These are phyloP conservation scores for Amblyjoppa proteus DNA, from an alignment of 2,888 invertebrate species.

Conservation along the genomic window DNA sequence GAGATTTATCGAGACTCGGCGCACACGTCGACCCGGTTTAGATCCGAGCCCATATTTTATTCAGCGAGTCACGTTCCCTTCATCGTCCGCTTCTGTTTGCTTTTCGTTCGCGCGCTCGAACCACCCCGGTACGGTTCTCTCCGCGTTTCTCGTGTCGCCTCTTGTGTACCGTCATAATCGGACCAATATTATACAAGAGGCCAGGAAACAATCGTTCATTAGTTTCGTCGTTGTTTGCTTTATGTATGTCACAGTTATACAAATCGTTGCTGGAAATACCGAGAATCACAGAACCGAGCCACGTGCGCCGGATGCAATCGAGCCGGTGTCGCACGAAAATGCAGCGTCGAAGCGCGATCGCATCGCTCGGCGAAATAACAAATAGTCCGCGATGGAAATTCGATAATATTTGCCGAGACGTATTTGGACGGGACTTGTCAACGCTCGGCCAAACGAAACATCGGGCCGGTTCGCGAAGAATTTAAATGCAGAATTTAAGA, in stretches of 20 bases:
- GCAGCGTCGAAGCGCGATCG: background rate
- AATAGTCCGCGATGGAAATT: background rate
- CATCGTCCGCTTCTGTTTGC: constrained; percentile 52
- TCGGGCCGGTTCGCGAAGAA: background rate
- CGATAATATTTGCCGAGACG: background rate
- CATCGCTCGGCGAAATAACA: background rate
- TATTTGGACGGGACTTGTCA: background rate
- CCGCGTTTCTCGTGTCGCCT: background rate
- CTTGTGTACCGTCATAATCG: background rate
- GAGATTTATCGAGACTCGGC: constrained; percentile 64
- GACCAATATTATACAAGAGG: constrained; percentile 5
- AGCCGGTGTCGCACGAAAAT: background rate
- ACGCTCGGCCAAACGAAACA: background rate
- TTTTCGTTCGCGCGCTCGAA: constrained; percentile 44
- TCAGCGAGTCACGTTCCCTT: constrained; percentile 64
- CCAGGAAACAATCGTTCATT: background rate
- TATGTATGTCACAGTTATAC: background rate
- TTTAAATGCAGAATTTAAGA: background rate
- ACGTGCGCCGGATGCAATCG: constrained; percentile 16
- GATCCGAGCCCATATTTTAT: constrained; percentile 66
- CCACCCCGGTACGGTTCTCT: constrained; percentile 4
- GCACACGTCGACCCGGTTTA: constrained; percentile 65
- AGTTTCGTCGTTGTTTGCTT: background rate
- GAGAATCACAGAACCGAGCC: background rate
- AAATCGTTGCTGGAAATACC: background rate